Evolutionary conservation across 1,140 invertebrate species (phyloP), one percentile per base, ranked within the genome.

Genomic region (Aricia agestis): DNA sequence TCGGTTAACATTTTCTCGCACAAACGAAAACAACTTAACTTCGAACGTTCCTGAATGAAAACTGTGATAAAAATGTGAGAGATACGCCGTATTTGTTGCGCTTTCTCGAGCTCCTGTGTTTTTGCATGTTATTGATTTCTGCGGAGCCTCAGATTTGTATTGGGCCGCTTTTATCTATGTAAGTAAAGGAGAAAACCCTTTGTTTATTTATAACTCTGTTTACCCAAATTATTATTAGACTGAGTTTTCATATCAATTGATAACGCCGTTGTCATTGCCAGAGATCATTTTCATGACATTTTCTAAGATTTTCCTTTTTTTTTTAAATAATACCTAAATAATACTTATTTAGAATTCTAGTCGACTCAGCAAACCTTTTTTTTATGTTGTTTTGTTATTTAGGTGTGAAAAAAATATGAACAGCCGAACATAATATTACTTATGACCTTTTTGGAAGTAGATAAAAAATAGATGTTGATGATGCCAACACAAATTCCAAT

Each of bases 71-170:
- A 63, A 19, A 19, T 63, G 59, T 63, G 59, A 63, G 45, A 52
- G 45, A 19, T 9, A 19, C 7, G 10, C 19, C 0, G 11, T 59
- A 19, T 63, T 63, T 63, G 18, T 6, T 19, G 19, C 18, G 10
- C 19, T 18, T 63, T 19, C 59, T 19, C 18, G 19, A 63, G 10
- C 59, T 11, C 11, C 1, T 19, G 59, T 19, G 17, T 63, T 63
- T 63, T 18, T 63, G 59, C 59, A 25, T 25, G 10, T 19, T 63
- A 63, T 63, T 63, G 59, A 63, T 63, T 63, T 63, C 18, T 19
- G 18, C 18, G 19, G 18, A 63, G 59, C 19, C 19, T 19, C 18
- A 18, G 59, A 63, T 25, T 63, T 63, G 17, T 25, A n/a, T 63
- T 19, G 18, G 19, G 18, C 11, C 19, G 59, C 58, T 63, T 63